These are phyloP conservation scores for Phoenicopterus ruber DNA, from an alignment of 2,113 vertebrate genomes.

Conservation along the genomic window DNA sequence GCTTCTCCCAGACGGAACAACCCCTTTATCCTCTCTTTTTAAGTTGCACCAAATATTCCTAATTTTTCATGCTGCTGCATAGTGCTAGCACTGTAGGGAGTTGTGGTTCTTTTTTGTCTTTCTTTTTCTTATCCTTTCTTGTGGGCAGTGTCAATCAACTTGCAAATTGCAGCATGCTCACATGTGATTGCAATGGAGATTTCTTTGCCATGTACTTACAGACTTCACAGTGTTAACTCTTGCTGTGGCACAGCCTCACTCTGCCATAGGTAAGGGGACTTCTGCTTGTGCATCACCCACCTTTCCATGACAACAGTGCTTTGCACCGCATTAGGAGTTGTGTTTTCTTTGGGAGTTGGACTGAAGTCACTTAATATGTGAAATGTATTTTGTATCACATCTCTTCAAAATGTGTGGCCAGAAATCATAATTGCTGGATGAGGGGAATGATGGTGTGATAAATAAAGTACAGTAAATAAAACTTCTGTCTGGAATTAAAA, in stretches of 20 bases:
- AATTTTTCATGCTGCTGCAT: background rate
- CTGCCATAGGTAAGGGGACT: background rate
- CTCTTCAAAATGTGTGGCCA: background rate
- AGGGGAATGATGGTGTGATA: background rate
- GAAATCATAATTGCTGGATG: background rate
- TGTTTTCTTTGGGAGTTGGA: background rate
- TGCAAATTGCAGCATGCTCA: background rate
- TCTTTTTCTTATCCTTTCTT: background rate
- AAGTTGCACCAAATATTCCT: background rate
- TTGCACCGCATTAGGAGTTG: background rate
- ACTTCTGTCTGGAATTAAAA: background rate
- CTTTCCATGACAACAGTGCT: background rate
- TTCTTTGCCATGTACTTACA: background rate
- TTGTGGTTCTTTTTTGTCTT: background rate
- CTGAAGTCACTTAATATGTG: background rate
- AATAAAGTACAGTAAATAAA: background rate
- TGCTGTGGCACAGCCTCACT: background rate
- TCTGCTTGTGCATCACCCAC: background rate
- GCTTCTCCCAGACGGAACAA: background rate
- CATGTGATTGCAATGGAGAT: background rate
- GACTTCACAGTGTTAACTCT: background rate
- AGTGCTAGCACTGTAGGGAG: background rate
- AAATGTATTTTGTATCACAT: background rate
- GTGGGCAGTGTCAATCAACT: background rate
- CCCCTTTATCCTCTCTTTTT: background rate